Conservation (phyloP, 2,113 vertebrate species). For the Tragelaphus imberbis region DNA sequence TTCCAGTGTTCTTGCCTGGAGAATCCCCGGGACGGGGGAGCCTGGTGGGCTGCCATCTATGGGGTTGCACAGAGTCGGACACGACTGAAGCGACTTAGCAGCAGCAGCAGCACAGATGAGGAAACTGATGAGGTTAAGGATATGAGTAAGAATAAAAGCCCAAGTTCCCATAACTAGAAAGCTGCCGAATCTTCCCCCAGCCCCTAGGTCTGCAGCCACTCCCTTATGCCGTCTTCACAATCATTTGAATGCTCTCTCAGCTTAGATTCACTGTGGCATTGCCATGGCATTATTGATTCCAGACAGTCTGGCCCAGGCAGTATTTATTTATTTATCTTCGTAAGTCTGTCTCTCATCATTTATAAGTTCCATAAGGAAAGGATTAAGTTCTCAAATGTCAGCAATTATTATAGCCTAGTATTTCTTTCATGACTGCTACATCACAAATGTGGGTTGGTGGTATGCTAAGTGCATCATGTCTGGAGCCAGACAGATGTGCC, state of each 20-base stretch:
- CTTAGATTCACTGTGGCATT: not conserved
- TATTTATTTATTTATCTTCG: not conserved
- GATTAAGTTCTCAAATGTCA: slow-evolving; percentile 37
- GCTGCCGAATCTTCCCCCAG: not conserved
- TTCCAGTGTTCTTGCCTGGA: no score
- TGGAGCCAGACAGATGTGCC: not conserved
- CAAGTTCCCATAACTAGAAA: not conserved
- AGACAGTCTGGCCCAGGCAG: not conserved
- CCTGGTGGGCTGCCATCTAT: no score
- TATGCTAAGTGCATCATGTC: not conserved
- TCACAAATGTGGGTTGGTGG: not conserved
- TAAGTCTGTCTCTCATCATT: slow-evolving; percentile 34
- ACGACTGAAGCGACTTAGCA: no score
- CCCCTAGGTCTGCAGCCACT: not conserved
- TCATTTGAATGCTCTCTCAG: not conserved
- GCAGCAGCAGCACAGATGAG: not conserved
- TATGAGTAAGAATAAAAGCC: not conserved
- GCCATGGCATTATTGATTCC: not conserved
- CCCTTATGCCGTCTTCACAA: not conserved
- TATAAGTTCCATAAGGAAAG: slow-evolving; percentile 36
- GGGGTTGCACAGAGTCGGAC: no score
- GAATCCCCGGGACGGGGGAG: no score
- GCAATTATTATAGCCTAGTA: not conserved
- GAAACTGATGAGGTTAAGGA: not conserved
- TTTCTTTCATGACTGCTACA: not conserved